A percentile compares a stretch with the other conserved stretches of the same genome.
These are phyloP conservation scores for Pelobates cultripes DNA, from an alignment of 2,797 vertebrate species.

Conservation along the genomic window DNA sequence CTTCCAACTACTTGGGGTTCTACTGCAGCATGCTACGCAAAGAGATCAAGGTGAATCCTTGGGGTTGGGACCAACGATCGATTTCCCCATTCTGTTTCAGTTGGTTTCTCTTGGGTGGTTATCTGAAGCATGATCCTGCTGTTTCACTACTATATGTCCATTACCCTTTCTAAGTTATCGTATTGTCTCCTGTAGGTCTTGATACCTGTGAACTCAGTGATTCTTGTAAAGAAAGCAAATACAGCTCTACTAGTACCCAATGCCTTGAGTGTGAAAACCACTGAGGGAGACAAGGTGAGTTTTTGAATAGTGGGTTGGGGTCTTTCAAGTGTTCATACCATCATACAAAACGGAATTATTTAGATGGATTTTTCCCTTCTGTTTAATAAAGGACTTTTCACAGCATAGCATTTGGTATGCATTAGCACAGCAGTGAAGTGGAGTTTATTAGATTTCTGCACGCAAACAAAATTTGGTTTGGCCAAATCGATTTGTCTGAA, in stretches of 20 bases:
- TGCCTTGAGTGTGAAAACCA: conserved; percentile 81
- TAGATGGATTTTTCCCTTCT: too few relatives aligned
- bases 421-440: too few relatives aligned
- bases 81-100: too few relatives aligned
- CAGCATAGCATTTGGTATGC: too few relatives aligned
- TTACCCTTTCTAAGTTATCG: not conserved
- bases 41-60: conserved; percentile 78
- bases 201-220: conserved; percentile 74
- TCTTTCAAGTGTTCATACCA: too few relatives aligned
- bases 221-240: conserved; percentile 85
- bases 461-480: too few relatives aligned
- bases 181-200: conserved; percentile 68
- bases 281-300: conserved; percentile 79
- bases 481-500: too few relatives aligned
- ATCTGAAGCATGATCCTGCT: not conserved
- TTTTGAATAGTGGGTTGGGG: not conserved
- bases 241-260: conserved; percentile 85
- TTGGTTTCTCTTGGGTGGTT: not conserved
- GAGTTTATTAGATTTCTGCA: too few relatives aligned
- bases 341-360: too few relatives aligned
- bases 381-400: too few relatives aligned
- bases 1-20: conserved; percentile 78
- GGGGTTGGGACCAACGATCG: too few relatives aligned
- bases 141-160: too few relatives aligned
- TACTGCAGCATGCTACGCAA: conserved; percentile 83